Evolutionary conservation across 1,140 invertebrate species (phyloP), one percentile per base, ranked within the genome.

Genomic region (Pogonus chalceus): DNA sequence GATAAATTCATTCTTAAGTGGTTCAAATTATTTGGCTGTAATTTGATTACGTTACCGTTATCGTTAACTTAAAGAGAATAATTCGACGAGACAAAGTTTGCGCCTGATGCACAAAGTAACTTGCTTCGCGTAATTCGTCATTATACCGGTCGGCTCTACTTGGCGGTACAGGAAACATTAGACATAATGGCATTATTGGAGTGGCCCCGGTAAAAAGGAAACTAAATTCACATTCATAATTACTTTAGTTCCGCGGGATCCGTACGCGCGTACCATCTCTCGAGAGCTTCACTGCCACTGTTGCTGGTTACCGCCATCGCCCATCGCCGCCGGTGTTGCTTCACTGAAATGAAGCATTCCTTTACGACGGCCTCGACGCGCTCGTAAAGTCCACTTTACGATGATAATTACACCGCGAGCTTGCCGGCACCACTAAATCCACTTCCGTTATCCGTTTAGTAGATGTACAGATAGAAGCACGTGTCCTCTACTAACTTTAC

Each of bases 311-410:
- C n/a, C n/a, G 26, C 14, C 14, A 31, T 31, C 26, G 7, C 4
- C 26, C 26, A 14, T 31, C 26, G 14, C 4, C 26, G 26, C 14
- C 4, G 26, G 26, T 4, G 26, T 31, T 31, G 14, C 7, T 31
- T 31, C 57, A 54, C 59, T 68, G 71, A 76, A 77, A 77, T 76
- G 74, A 76, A 75, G 75, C 73, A 76, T 76, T 77, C 73, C 73
- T 76, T 76, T 76, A 76, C 73, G 73, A 74, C 70, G 68, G 68
- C 72, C 71, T 56, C 70, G 72, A 75, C 72, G 72, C 70, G 75
- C 72, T 76, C 75, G 75, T 77, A 77, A 77, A 76, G 69, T 75
- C 74, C 74, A 76, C 74, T 77, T 76, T 77, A 76, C 75, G 75
- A 76, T 77, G 75, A 77, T 76, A 77, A 77, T 77, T 77, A 77